Evolutionary conservation across 1,140 invertebrate species (phyloP).

Genomic region (Zelostemma sp.): DNA sequence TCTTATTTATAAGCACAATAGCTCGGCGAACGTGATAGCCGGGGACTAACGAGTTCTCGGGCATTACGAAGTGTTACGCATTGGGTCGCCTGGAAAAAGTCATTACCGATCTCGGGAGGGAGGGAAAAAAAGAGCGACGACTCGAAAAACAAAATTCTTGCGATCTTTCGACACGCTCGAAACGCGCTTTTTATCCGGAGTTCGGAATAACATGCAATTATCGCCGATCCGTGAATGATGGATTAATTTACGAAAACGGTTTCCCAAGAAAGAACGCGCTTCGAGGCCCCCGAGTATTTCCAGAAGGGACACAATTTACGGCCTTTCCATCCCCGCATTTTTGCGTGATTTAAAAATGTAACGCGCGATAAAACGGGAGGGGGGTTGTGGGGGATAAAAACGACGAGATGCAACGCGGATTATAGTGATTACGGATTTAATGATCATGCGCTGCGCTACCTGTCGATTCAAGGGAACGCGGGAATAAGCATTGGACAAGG

Average conservation of each 20-base stretch:
- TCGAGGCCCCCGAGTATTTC: no score
- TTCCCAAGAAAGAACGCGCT: no score
- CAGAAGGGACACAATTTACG: no score
- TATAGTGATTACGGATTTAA: conserved; percentile 47
- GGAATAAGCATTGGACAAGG: conserved; percentile 19
- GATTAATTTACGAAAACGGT: no score
- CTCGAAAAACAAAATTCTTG: no score
- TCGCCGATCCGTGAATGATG: no score
- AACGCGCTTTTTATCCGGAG: no score
- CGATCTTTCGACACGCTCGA: no score
- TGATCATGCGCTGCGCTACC: conserved; percentile 30
- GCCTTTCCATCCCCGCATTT: not conserved
- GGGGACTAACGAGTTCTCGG: conserved; percentile 40
- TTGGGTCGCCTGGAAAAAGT: no score
- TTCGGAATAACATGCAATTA: no score
- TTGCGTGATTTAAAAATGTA: not conserved
- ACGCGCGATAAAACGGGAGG: not conserved
- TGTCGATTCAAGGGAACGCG: conserved; percentile 32
- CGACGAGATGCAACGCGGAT: conserved; percentile 26
- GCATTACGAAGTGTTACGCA: conserved; percentile 27
- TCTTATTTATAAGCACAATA: conserved; percentile 55
- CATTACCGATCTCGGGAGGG: no score
- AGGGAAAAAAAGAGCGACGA: no score
- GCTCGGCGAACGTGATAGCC: conserved; percentile 28
- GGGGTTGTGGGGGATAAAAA: conserved; percentile 12